A percentile compares a stretch with the other conserved stretches of the same genome.
phyloP scores from a whole-genome alignment of 2,797 vertebrate genomes.

The Limosa lapponica region DNA sequence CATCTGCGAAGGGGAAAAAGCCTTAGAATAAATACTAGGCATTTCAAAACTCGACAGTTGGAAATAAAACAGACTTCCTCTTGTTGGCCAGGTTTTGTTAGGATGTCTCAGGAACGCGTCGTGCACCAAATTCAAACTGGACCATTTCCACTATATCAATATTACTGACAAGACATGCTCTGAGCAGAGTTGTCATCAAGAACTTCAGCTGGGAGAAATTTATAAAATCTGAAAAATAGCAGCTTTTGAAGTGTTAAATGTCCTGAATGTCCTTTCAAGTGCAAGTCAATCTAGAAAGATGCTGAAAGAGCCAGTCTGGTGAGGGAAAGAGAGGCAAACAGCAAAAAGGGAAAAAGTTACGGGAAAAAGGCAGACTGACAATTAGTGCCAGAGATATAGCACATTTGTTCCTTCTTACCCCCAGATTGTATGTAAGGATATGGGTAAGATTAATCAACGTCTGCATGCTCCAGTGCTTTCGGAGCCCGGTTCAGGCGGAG shows the following conservation, averaged over 20 bases:
- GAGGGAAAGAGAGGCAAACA: neutral
- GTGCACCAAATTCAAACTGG: neutral
- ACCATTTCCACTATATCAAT: neutral
- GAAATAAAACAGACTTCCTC: neutral
- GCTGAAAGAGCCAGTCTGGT: neutral
- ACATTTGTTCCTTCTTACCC: neutral
- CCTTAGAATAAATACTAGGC: neutral
- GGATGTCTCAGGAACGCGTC: neutral
- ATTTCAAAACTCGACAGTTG: neutral
- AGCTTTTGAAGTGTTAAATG: slow-evolving; percentile 22
- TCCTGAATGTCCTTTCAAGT: neutral
- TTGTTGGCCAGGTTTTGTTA: fast-evolving
- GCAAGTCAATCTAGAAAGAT: neutral
- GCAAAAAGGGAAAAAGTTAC: neutral
- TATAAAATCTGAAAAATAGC: slow-evolving; percentile 49
- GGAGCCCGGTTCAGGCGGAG: neutral
- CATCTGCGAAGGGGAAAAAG: neutral
- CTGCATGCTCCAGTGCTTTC: neutral
- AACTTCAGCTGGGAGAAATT: slow-evolving; percentile 17
- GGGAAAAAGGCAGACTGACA: neutral
- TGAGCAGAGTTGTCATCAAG: slow-evolving; percentile 38
- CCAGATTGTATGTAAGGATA: neutral
- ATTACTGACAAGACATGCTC: neutral
- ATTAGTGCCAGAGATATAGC: neutral
- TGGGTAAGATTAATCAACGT: neutral